Base-by-base conservation (phyloP, 2,888 invertebrate genomes). In the Drosophila demipolita region DNA sequence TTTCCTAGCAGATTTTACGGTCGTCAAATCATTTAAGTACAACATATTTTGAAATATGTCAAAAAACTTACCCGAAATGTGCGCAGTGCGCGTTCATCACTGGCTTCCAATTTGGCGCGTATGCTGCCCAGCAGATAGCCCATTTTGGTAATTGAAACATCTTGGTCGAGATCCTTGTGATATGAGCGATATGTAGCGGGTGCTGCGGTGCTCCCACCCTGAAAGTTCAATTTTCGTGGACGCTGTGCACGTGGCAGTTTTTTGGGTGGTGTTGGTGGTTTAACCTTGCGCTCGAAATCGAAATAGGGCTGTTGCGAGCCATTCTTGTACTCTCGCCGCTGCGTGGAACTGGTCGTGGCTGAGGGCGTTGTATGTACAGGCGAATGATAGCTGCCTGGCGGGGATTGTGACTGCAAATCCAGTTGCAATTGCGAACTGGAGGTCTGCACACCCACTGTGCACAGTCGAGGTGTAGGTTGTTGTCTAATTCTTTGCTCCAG, bases 321-420 rank as follows among this genome's bases (percentile, higher is more conserved):
- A 15, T 75, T 62, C 33, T 57, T 52, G 49, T 69, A 49, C 2
- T 48, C 54, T 8, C 59, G 71, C 17, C 73, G 84, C 1, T 69
- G 26, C 0, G 58, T 65, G 17, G 79, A 69, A 2, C 66, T 73
- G 35, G 70, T 77, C 8, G 81, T 81, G 0, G 61, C 82, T 4
- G 87, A 74, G 17, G 77, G 78, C 7, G 86, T 82, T 3, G 88
- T 79, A 55, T 91, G 91, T 6, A 91, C 83, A 0, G 91, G 91
- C 3, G 92, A 92, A 73, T 92, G 91, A 67, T 93, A 92, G 62
- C 92, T 92, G 5, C 92, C 92, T 1, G 92, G 92, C 11, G 92
- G 91, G 0, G 93, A 92, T 54, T 91, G 92, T 3, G 83, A 85
- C 11, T 79, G 78, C 45, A 82, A n/a, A 49, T 90, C 86, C 17